These are phyloP conservation scores for Megalonaias nervosa DNA, from an alignment of 1,140 invertebrate genomes.

Conservation along the genomic window DNA sequence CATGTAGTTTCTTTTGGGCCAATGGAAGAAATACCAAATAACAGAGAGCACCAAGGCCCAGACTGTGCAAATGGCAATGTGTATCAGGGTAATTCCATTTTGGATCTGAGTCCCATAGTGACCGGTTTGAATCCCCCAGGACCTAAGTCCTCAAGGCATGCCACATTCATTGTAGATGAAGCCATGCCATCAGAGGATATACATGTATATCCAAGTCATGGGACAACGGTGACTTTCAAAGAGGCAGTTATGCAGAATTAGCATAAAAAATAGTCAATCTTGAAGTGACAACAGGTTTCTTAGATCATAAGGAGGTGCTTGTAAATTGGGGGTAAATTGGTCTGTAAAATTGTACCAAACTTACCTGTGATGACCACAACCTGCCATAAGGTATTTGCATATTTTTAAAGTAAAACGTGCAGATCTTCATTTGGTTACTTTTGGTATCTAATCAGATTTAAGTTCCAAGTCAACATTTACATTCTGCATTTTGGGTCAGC, in stretches of 20 bases:
- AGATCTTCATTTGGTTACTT: no score
- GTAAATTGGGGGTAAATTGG: no score
- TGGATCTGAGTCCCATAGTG: slow-evolving; percentile 14
- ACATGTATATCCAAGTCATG: slow-evolving; percentile 1
- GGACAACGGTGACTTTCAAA: slow-evolving; percentile 28
- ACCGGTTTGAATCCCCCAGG: slow-evolving; percentile 19
- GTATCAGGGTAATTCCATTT: not conserved
- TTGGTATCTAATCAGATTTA: no score
- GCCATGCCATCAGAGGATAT: slow-evolving; percentile 21
- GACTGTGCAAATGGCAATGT: not conserved
- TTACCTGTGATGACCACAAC: no score
- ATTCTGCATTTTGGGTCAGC: no score
- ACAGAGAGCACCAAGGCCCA: not conserved
- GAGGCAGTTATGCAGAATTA: slow-evolving; percentile 30
- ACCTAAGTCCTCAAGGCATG: slow-evolving; percentile 18
- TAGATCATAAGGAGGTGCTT: no score
- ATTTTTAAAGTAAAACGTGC: no score
- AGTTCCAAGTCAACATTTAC: no score
- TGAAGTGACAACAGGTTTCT: no score
- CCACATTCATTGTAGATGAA: slow-evolving; percentile 22
- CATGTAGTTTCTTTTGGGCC: slow-evolving; percentile 15
- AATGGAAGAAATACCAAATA: slow-evolving; percentile 11
- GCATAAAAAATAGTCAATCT: no score
- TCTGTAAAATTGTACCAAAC: no score
- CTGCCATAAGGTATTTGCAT: no score